phyloP scores from a whole-genome alignment of 92 coral and sea anemone genomes.

The Micromussa lordhowensis region DNA sequence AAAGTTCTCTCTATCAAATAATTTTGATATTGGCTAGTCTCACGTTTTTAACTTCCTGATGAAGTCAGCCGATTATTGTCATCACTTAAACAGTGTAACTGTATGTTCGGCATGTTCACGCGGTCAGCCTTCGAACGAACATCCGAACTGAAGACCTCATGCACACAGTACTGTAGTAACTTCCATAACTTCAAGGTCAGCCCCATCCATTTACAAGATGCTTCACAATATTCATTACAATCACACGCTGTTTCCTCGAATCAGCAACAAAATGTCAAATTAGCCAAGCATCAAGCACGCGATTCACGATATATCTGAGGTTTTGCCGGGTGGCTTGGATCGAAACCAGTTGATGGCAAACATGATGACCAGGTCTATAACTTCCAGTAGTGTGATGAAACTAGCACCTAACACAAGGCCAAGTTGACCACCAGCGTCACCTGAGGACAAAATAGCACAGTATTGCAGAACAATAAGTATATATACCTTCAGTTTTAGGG shows the following conservation, averaged over 20 bases:
- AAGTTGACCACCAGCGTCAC: conserved; percentile 79
- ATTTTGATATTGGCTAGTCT: neutral
- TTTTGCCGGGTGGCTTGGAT: neutral
- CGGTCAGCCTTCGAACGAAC: neutral
- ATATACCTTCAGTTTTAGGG: too few species aligned
- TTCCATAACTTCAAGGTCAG: neutral
- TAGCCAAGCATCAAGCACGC: too few species aligned
- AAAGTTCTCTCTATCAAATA: neutral
- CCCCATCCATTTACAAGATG: neutral
- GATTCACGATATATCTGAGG: neutral
- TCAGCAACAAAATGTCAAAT: neutral
- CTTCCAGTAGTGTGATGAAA: conserved; percentile 67
- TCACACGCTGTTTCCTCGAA: neutral
- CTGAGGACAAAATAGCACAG: conserved; percentile 15
- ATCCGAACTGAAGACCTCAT: neutral
- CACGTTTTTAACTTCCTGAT: neutral
- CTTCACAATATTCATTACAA: neutral
- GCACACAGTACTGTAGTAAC: neutral
- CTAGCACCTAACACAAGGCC: conserved; percentile 81
- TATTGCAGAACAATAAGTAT: too few species aligned
- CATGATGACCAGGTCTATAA: conserved; percentile 61
- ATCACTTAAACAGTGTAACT: neutral
- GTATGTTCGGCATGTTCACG: neutral
- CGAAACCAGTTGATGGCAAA: conserved; percentile 45
- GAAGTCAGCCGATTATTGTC: neutral